Base-by-base conservation (phyloP, 64 coral and sea anemone genomes). In the Hydrozoanthus tunicans region DNA sequence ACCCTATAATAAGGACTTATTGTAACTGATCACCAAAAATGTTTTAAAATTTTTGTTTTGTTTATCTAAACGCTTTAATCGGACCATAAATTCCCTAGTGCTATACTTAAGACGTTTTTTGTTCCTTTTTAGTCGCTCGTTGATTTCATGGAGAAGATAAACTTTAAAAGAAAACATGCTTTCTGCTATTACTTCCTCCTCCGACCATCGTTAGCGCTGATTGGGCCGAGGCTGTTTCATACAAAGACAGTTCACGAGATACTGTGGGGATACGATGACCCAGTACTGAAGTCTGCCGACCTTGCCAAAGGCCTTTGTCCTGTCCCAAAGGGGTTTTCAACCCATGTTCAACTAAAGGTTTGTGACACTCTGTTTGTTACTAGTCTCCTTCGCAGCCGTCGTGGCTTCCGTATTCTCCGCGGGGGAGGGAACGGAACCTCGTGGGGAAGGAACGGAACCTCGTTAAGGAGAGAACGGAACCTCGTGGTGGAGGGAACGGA, bases 161-260 rank as follows among this genome's bases (percentile, higher is more conserved):
- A 86, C 66, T 86, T 86, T 68, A 86, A 86, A 71, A 7, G 53
- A 56, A 86, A 8, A 32, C 24, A 73, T 24, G 8, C n/a, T 4
- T 73, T 86, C 54, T 86, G 83, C 55, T 86, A 86, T 59, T 86
- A 86, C 53, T 3, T 86, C 10, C 68, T 86, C 6, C 66, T 86
- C 23, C 83, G 83, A 4, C 83, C 83, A n/a, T 58, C 83, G 5
- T 56, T 86, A 56, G 54, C 55, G 12, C 15, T 86, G 67, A 86
- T 73, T 11, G 7, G 54, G 59, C 83, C 83, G 6, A 73, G 25
- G 53, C 9, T 73, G 53, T 86, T 86, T n/a, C 83, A 86, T 58
- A 43, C 67, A 4, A 86, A 86, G 20, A 86, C 83, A 27, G 83
- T 86, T 26, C 83, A 86, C 32, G 83, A 86, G 15, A 86, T 86